Conservation (phyloP, 2,888 invertebrate species). For the Diaperis boleti region DNA sequence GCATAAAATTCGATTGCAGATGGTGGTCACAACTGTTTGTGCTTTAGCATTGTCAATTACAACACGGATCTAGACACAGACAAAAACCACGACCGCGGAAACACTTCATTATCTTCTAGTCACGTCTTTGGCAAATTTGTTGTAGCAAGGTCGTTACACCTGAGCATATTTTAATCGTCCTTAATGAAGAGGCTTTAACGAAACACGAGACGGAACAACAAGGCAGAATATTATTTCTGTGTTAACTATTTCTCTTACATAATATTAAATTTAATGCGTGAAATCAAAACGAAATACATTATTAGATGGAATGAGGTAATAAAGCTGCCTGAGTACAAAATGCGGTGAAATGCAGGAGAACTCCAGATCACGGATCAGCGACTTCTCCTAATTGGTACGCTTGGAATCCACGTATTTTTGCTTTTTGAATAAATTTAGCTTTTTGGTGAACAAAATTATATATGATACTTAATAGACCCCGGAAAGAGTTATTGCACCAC, state of each 20-base stretch:
- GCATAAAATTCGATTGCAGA: not conserved
- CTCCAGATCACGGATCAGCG: not conserved
- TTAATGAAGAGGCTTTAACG: constrained; percentile 10
- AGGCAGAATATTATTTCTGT: constrained; percentile 3
- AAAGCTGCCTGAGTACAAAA: constrained; percentile 2
- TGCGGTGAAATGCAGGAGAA: constrained; percentile 6
- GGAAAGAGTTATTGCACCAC: too few species aligned
- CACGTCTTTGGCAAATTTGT: constrained; percentile 32
- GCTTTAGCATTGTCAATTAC: constrained; percentile 17
- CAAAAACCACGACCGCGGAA: constrained; percentile 32
- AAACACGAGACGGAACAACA: constrained; percentile 1
- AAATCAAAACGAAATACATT: constrained; percentile 14
- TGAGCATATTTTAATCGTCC: not conserved
- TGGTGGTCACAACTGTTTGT: constrained; percentile 10
- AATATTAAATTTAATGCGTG: constrained; percentile 3
- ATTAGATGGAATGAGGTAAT: constrained; percentile 18
- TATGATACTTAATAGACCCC: too few species aligned
- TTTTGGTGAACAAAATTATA: too few species aligned
- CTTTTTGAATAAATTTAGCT: too few species aligned
- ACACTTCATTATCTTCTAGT: constrained; percentile 19
- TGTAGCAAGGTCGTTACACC: constrained; percentile 31
- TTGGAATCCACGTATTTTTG: not conserved
- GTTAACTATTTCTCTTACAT: not conserved
- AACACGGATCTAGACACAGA: constrained; percentile 22
- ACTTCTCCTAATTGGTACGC: constrained; percentile 6